Percentiles rank a stretch among this genome's conserved stretches.
phyloP scores from a whole-genome alignment of 2,113 vertebrate genomes.

The Bufo bufo region DNA sequence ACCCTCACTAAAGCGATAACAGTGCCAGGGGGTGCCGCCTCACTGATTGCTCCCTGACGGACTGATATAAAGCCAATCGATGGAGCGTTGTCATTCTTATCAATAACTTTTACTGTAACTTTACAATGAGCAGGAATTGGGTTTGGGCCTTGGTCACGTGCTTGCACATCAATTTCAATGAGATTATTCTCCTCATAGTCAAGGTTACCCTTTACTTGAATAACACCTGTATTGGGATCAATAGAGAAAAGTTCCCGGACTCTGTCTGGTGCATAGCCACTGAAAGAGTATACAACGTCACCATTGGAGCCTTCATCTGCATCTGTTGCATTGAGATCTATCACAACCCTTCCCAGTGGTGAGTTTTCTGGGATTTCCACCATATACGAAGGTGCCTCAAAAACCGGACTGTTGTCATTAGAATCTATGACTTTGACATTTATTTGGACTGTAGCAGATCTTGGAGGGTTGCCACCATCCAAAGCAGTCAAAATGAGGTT shows the following conservation, averaged over 20 bases:
- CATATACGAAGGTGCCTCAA: constrained; percentile 91
- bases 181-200: constrained; percentile 96
- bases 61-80: constrained; percentile 95
- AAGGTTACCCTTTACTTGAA: constrained; percentile 93
- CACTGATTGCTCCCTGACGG: constrained; percentile 96
- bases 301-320: constrained; percentile 95
- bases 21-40: constrained; percentile 91
- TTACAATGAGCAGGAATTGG: constrained; percentile 98
- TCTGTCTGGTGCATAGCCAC: constrained; percentile 90
- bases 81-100: constrained; percentile 97
- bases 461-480: constrained; percentile 91
- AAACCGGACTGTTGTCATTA: constrained; percentile 96
- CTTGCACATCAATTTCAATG: constrained; percentile 96
- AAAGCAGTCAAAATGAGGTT: constrained; percentile 92
- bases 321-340: constrained; percentile 95
- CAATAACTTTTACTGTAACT: constrained; percentile 92
- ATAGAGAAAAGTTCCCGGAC: constrained; percentile 96
- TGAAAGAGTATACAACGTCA: constrained; percentile 95
- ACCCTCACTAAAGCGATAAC: constrained; percentile 95
- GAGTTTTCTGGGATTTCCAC: constrained; percentile 95
- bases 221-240: constrained; percentile 91
- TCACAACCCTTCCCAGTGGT: constrained; percentile 85
- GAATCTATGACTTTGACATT: constrained; percentile 97
- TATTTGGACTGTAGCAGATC: constrained; percentile 92
- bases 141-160: constrained; percentile 94